Evolutionary conservation across 2,888 invertebrate species (phyloP).

Genomic region (Drosophila tripunctata): DNA sequence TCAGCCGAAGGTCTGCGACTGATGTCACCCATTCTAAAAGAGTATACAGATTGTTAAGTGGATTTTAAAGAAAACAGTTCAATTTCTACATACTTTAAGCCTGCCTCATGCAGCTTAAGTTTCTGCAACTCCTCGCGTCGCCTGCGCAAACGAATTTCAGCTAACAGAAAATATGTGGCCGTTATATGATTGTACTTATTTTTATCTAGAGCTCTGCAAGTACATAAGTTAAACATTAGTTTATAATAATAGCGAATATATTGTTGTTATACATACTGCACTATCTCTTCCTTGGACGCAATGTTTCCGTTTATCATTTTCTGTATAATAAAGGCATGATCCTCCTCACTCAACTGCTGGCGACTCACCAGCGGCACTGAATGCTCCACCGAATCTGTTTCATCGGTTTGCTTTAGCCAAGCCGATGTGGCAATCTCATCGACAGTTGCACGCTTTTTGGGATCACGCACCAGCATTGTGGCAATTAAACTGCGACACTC

Average conservation of each 20-base stretch:
- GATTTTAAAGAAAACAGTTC: slow-evolving; percentile 5
- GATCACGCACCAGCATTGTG: slow-evolving; percentile 96
- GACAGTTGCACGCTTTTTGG: slow-evolving; percentile 94
- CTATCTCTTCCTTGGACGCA: slow-evolving; percentile 96
- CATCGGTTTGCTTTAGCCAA: slow-evolving; percentile 88
- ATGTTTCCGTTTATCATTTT: slow-evolving; percentile 98
- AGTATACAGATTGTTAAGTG: too few relatives aligned
- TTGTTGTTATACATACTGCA: slow-evolving; percentile 88
- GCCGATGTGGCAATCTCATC: slow-evolving; percentile 94
- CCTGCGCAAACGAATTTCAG: slow-evolving; percentile 94
- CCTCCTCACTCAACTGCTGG: slow-evolving; percentile 95
- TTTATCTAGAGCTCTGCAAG: slow-evolving; percentile 92
- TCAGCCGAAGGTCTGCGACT: slow-evolving; percentile 55
- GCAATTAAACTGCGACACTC: slow-evolving; percentile 96
- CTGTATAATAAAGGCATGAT: slow-evolving; percentile 95
- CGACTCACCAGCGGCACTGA: slow-evolving; percentile 93
- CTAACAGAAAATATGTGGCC: slow-evolving; percentile 98
- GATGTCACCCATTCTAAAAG: slow-evolving; percentile 44
- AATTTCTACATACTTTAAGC: slow-evolving; percentile 60
- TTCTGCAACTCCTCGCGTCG: slow-evolving; percentile 88
- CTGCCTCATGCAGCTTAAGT: slow-evolving; percentile 69
- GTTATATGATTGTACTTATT: slow-evolving; percentile 99
- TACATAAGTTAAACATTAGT: slow-evolving; percentile 2
- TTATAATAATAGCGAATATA: background rate
- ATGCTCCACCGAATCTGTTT: slow-evolving; percentile 84